Evolutionary conservation across 2,113 vertebrate species (phyloP).

Genomic region (Addax nasomaculatus): DNA sequence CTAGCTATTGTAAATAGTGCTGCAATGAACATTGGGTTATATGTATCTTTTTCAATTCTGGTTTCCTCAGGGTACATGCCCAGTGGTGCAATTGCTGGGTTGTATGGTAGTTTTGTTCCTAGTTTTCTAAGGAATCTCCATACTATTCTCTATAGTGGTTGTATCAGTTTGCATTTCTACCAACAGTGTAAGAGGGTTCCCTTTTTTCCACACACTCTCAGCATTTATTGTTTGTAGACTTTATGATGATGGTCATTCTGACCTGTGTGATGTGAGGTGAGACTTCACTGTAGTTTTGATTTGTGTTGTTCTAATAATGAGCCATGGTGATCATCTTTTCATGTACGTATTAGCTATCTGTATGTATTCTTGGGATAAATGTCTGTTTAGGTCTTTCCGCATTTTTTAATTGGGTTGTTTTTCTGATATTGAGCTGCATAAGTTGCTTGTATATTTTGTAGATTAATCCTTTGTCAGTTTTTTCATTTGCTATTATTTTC

Average conservation of each 20-base stretch:
- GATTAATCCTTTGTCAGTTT: neutral
- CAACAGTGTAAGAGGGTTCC: neutral
- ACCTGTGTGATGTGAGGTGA: neutral
- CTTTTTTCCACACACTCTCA: neutral
- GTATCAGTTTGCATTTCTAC: neutral
- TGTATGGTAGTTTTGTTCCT: neutral
- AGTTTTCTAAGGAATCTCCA: neutral
- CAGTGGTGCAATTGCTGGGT: neutral
- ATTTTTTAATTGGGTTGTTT: neutral
- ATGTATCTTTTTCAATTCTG: neutral
- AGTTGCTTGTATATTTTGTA: neutral
- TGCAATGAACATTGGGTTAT: neutral
- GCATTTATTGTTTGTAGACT: neutral
- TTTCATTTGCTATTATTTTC: neutral
- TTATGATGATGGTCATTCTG: neutral
- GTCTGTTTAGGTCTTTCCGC: neutral
- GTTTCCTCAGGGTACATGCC: neutral
- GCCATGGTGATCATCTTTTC: neutral
- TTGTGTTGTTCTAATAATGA: neutral
- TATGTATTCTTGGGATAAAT: neutral
- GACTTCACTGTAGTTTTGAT: neutral
- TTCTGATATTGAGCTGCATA: neutral
- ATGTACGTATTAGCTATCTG: neutral
- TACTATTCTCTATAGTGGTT: neutral
- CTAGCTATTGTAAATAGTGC: neutral